A percentile compares a stretch with the other conserved stretches of the same genome.
Conservation (phyloP, 2,888 invertebrate species). For the Drosophila hamatofila region DNA sequence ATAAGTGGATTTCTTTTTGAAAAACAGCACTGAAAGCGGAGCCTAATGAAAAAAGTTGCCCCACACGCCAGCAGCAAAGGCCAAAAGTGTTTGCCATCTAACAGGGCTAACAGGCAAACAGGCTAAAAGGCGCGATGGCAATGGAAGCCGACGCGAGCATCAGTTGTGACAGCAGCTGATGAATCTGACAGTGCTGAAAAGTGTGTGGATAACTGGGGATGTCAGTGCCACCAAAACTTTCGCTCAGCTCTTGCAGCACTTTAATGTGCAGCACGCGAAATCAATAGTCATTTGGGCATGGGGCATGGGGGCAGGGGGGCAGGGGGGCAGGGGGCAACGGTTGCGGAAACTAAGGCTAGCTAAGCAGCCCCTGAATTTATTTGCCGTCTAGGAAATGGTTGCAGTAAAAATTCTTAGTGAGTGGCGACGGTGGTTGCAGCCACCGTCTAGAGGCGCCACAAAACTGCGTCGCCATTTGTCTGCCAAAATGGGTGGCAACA, state of each 20-base stretch:
- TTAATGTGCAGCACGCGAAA: slow-evolving; percentile 59
- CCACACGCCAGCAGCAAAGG: slow-evolving; percentile 4
- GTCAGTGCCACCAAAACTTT: slow-evolving; percentile 49
- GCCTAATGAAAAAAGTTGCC: slow-evolving; percentile 52
- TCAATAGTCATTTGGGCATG: slow-evolving; percentile 36
- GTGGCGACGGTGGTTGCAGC: slow-evolving; percentile 55
- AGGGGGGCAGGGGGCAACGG: too few species aligned
- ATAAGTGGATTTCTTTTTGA: slow-evolving; percentile 29
- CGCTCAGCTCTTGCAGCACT: slow-evolving; percentile 33
- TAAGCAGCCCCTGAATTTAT: slow-evolving; percentile 65
- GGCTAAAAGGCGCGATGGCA: neutral
- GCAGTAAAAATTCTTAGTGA: slow-evolving; percentile 71
- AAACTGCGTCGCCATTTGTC: slow-evolving; percentile 76
- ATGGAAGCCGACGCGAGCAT: neutral
- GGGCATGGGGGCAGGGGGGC: too few species aligned
- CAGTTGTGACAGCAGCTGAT: slow-evolving; percentile 63
- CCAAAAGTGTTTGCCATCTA: slow-evolving; percentile 16
- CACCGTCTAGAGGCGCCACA: slow-evolving; percentile 65
- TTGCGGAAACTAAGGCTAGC: slow-evolving; percentile 26
- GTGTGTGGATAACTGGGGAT: slow-evolving; percentile 48
- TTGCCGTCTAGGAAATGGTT: slow-evolving; percentile 58
- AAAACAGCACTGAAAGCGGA: slow-evolving; percentile 32
- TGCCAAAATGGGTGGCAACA: slow-evolving; percentile 56
- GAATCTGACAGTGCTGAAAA: slow-evolving; percentile 52
- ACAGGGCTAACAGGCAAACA: slow-evolving; percentile 14